These are phyloP conservation scores for Myotis myotis DNA, from an alignment of 2,797 vertebrate genomes.

Conservation along the genomic window DNA sequence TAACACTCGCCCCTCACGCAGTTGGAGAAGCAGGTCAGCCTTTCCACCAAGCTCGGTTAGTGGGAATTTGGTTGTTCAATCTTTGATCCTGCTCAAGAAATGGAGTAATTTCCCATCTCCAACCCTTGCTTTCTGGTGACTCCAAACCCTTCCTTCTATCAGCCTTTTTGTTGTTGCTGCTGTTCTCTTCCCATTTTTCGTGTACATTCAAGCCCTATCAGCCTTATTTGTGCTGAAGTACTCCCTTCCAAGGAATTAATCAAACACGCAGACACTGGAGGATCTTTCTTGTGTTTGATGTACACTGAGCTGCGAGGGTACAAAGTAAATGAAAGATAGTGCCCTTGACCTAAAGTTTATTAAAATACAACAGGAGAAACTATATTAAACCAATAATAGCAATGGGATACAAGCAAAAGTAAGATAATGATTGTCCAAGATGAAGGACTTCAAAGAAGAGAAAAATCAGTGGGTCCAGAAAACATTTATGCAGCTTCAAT, in stretches of 20 bases:
- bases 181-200: background rate
- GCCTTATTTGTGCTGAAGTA: background rate
- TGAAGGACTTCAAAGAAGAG: conserved; percentile 10
- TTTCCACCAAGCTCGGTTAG: background rate
- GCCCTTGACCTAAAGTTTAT: background rate
- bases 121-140: background rate
- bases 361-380: background rate
- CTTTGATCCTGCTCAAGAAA: background rate
- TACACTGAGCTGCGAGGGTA: background rate
- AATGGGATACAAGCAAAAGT: background rate
- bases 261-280: background rate
- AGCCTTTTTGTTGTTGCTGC: background rate
- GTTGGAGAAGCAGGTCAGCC: background rate
- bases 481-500: background rate
- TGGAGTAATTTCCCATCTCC: background rate
- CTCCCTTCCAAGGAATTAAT: background rate
- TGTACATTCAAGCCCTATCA: background rate
- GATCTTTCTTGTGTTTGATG: background rate
- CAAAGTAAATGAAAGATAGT: background rate
- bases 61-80: background rate
- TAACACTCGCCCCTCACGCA: background rate
- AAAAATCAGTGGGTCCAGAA: background rate
- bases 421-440: background rate
- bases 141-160: background rate
- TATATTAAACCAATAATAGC: background rate